Percentiles rank a stretch among this genome's conserved stretches.
Conservation (phyloP, 2,797 vertebrate species). For the Clamator glandarius region DNA sequence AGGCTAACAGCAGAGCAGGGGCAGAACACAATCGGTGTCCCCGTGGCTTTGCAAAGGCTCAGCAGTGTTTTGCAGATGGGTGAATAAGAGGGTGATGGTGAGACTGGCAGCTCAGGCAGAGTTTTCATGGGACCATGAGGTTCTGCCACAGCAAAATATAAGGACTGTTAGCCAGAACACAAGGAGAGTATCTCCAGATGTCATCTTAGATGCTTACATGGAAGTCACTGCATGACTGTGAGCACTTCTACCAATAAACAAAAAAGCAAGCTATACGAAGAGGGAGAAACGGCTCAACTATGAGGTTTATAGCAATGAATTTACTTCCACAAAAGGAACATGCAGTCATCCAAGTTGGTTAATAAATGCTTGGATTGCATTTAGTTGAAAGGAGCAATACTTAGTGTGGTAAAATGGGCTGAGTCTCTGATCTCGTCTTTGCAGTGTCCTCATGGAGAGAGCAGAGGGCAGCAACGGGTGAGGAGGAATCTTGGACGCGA, state of each 20-base stretch:
- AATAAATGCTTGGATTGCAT: background rate
- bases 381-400: background rate
- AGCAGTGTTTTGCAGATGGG: background rate
- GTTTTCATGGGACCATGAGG: background rate
- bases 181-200: slow-evolving; percentile 1
- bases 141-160: background rate
- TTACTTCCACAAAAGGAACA: background rate
- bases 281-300: background rate
- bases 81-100: background rate
- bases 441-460: background rate
- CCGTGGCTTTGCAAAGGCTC: background rate
- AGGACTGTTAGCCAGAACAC: background rate
- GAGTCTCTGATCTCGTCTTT: background rate
- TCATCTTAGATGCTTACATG: background rate
- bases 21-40: background rate
- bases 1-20: background rate
- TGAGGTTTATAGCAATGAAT: background rate
- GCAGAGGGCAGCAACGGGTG: background rate
- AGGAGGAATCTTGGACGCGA: background rate
- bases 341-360: background rate
- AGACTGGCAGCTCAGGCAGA: background rate
- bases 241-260: background rate
- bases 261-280: background rate
- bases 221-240: background rate
- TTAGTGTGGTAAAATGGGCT: background rate